phyloP scores from a whole-genome alignment of 2,113 vertebrate species.

The Gallinago media region DNA sequence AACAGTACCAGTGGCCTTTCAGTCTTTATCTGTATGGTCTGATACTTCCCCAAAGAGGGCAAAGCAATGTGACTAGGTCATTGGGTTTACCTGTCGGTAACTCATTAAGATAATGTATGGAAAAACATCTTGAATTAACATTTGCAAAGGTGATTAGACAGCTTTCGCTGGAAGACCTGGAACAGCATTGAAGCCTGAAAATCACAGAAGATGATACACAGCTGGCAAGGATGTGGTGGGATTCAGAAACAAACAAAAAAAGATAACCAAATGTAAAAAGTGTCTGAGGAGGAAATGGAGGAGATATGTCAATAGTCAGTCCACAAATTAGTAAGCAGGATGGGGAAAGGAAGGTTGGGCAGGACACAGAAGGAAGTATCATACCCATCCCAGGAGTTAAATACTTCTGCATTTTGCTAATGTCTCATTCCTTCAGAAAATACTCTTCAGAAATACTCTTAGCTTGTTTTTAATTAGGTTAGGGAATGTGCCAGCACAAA shows the following conservation, averaged over 20 bases:
- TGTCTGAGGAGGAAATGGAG: neutral
- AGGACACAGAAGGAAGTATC: neutral
- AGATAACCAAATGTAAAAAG: neutral
- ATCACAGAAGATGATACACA: neutral
- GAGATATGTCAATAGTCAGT: neutral
- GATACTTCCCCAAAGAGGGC: neutral
- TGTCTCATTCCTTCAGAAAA: conserved; percentile 6
- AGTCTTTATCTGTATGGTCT: neutral
- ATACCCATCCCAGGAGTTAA: neutral
- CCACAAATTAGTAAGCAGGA: neutral
- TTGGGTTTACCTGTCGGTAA: neutral
- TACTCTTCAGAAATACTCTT: neutral
- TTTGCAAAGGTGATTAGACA: neutral
- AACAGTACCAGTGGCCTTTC: neutral
- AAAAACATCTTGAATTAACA: neutral
- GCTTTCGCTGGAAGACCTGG: neutral
- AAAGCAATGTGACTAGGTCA: neutral
- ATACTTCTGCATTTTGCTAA: neutral
- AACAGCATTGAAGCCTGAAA: neutral
- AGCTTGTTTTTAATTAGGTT: neutral
- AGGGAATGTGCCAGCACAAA: neutral
- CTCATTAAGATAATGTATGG: neutral
- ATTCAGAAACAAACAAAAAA: neutral
- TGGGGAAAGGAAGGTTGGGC: neutral
- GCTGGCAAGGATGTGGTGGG: neutral